phyloP scores from a whole-genome alignment of 64 coral and sea anemone species.

The Pocillopora verrucosa region DNA sequence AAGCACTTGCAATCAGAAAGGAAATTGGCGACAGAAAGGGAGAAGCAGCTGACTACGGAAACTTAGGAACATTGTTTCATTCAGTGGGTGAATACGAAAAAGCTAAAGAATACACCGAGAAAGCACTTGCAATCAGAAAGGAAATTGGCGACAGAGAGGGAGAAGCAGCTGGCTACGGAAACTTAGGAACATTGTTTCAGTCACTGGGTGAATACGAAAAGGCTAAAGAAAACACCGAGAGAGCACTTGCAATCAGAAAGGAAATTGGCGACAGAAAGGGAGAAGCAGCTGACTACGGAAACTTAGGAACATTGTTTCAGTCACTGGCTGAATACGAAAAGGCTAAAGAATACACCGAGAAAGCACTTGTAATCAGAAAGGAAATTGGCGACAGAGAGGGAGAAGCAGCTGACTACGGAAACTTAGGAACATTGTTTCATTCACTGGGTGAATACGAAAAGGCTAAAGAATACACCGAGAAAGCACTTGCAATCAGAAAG shows the following conservation, averaged over 20 bases:
- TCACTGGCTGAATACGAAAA: neutral
- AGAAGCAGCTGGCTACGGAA: neutral
- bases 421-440: no score
- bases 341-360: neutral
- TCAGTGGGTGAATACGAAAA: neutral
- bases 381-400: neutral
- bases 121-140: neutral
- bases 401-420: no score
- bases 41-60: neutral
- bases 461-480: no score
- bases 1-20: slow-evolving; percentile 7
- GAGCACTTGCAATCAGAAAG: neutral
- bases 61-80: neutral
- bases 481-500: no score
- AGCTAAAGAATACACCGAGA: neutral
- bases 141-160: neutral
- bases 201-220: neutral
- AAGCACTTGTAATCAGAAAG: neutral
- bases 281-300: neutral
- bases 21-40: neutral
- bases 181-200: neutral
- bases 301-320: neutral
- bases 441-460: no score
- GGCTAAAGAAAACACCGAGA: slow-evolving; percentile 6
- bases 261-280: neutral